These are phyloP conservation scores for Agrotis exclamationis DNA, from an alignment of 2,888 invertebrate species.

Conservation along the genomic window DNA sequence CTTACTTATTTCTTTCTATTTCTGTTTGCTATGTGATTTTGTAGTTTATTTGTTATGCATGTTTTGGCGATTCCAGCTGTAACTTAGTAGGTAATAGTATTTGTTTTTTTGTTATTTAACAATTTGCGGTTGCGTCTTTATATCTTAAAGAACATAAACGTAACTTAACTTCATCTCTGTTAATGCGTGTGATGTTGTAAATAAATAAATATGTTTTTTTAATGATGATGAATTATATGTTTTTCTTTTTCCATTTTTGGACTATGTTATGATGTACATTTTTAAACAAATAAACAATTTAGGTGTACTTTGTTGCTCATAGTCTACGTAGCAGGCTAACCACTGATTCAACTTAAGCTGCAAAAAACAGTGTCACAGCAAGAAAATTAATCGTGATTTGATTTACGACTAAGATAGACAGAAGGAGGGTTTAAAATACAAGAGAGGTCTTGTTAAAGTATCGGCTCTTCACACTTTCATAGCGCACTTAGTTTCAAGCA, in stretches of 20 bases:
- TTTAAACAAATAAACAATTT: no score
- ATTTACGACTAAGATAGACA: conserved; percentile 56
- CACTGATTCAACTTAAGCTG: conserved; percentile 6
- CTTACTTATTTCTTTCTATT: conserved; percentile 70
- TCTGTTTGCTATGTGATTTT: conserved; percentile 56
- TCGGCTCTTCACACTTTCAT: conserved; percentile 63
- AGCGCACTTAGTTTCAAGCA: conserved; percentile 73
- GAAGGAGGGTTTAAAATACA: conserved; percentile 60
- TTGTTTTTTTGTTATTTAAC: neutral
- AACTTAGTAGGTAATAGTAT: conserved; percentile 5
- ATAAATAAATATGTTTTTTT: no score
- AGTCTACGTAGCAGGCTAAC: neutral
- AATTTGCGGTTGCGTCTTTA: neutral
- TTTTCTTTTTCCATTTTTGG: no score
- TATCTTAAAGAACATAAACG: neutral
- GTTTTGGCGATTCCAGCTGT: conserved; percentile 38
- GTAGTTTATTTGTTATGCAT: conserved; percentile 55
- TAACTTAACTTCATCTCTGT: no score
- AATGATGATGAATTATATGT: no score
- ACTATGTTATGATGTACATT: no score
- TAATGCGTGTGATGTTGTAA: no score
- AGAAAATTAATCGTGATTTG: conserved; percentile 58
- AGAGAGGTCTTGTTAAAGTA: conserved; percentile 63
- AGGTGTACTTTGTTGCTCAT: neutral
- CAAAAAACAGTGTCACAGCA: conserved; percentile 32